Conservation (phyloP, 2,888 invertebrate genomes). For the Dasypogon diadema region DNA sequence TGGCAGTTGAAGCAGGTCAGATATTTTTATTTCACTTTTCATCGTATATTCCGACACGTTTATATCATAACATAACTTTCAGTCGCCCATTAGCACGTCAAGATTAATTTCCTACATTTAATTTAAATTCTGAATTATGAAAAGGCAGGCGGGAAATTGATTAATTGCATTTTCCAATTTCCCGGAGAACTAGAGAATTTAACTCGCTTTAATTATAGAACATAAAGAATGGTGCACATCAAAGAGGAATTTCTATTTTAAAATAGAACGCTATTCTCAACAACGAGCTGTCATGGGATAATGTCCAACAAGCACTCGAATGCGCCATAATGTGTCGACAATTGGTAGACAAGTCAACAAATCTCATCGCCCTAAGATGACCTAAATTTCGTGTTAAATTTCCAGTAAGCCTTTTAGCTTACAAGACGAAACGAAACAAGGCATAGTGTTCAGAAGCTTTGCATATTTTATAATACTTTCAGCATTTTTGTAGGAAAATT, state of each 20-base stretch:
- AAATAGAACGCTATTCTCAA: constrained; percentile 10
- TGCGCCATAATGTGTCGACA: not conserved
- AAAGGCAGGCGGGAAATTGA: no score
- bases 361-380: constrained; percentile 3
- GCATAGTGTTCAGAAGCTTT: not conserved
- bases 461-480: not conserved
- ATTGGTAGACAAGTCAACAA: constrained; percentile 12
- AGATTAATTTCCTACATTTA: constrained; percentile 13
- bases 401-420: not conserved
- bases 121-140: not conserved
- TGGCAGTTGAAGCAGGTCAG: constrained; percentile 78
- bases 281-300: not conserved
- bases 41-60: no score
- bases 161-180: not conserved
- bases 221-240: not conserved
- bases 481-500: not conserved
- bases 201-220: constrained; percentile 10
- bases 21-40: not conserved
- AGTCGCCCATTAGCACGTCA: not conserved
- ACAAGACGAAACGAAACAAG: not conserved
- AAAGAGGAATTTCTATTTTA: constrained; percentile 11
- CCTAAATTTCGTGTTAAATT: constrained; percentile 11
- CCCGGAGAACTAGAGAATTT: not conserved
- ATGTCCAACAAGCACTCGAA: not conserved
- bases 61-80: not conserved